Conservation (phyloP, 2,888 invertebrate genomes). For the Neoscelio sp. region DNA sequence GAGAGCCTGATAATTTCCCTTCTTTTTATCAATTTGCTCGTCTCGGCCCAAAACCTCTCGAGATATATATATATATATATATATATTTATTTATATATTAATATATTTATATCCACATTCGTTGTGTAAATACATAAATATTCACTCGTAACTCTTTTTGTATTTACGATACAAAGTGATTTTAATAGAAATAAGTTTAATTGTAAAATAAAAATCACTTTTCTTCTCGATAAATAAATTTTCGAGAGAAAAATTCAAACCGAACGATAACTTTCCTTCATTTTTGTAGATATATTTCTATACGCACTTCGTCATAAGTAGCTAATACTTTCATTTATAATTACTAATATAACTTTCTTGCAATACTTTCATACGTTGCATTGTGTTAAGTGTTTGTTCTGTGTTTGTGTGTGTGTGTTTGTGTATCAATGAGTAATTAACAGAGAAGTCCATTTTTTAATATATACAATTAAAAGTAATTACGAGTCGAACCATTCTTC, state of each 20-base stretch:
- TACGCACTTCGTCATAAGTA: slow-evolving; percentile 33
- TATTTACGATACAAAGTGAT: no score
- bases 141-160: slow-evolving; percentile 26
- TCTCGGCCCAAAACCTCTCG: slow-evolving; percentile 44
- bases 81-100: slow-evolving; percentile 43
- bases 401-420: slow-evolving; percentile 31
- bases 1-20: slow-evolving; percentile 39
- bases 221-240: slow-evolving; percentile 38
- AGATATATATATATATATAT: not conserved
- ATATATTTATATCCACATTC: slow-evolving; percentile 62
- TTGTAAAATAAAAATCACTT: slow-evolving; percentile 12
- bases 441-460: slow-evolving; percentile 16
- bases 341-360: slow-evolving; percentile 73
- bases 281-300: slow-evolving; percentile 50
- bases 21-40: slow-evolving; percentile 29
- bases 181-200: not conserved
- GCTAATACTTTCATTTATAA: slow-evolving; percentile 59
- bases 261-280: slow-evolving; percentile 52
- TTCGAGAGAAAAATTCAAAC: slow-evolving; percentile 47
- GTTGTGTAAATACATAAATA: slow-evolving; percentile 65
- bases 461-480: not conserved
- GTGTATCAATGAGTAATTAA: slow-evolving; percentile 47
- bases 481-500: no score
- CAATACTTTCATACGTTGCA: slow-evolving; percentile 78
- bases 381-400: slow-evolving; percentile 27